Conservation (phyloP, 2,797 vertebrate genomes). For the Parotocinclus haroldoi region DNA sequence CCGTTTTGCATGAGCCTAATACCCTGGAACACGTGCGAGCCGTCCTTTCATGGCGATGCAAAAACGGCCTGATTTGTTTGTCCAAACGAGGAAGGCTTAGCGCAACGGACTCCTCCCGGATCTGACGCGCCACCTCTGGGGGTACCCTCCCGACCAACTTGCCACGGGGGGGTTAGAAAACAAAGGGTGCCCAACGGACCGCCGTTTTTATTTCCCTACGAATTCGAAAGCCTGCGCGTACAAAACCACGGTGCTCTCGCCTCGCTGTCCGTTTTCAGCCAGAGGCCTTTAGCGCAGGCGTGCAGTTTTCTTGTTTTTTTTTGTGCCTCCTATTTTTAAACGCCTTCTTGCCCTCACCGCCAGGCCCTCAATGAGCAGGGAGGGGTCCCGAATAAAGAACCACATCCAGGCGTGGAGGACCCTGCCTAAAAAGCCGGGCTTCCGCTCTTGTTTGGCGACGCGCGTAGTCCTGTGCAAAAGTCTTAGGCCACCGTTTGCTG, state of each 20-base stretch:
- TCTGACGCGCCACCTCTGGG: too few species aligned
- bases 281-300: slow-evolving; percentile 7
- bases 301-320: too few species aligned
- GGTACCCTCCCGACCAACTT: too few species aligned
- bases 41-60: neutral
- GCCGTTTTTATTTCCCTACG: slow-evolving; percentile 5
- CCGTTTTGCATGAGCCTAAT: slow-evolving; percentile 4
- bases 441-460: slow-evolving; percentile 8
- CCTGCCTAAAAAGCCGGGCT: slow-evolving; percentile 3
- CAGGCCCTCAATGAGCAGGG: slow-evolving; percentile 25
- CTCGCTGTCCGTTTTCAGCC: neutral
- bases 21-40: neutral
- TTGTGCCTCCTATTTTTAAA: slow-evolving; percentile 42
- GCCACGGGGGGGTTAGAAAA: neutral
- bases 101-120: too few species aligned
- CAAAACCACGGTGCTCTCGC: neutral
- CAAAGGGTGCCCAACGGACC: slow-evolving; percentile 1
- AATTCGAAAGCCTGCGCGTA: neutral
- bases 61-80: neutral
- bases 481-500: too few species aligned
- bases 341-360: slow-evolving; percentile 19
- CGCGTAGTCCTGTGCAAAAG: too few species aligned
- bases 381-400: slow-evolving; percentile 41
- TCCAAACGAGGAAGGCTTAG: slow-evolving; percentile 12
- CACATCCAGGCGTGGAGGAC: slow-evolving; percentile 31